Conservation (phyloP, 2,113 vertebrate species). For the Seriola aureovittata region DNA sequence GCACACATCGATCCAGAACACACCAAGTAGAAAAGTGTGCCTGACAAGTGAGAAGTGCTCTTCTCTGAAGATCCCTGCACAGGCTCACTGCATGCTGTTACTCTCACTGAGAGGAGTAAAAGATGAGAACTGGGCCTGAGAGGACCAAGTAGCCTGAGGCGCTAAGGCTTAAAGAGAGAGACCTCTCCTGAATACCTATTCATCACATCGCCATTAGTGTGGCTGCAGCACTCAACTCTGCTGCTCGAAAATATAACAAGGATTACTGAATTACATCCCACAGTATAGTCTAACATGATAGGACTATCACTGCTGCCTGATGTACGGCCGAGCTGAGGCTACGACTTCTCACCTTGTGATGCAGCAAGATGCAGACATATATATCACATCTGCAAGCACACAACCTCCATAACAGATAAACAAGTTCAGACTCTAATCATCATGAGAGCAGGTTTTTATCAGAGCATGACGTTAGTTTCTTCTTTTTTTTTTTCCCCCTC, state of each 20-base stretch:
- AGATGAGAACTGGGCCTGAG: slow-evolving; percentile 70
- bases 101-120: slow-evolving; percentile 61
- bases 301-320: slow-evolving; percentile 19
- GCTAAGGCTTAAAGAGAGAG: slow-evolving; percentile 69
- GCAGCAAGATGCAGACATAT: slow-evolving; percentile 11
- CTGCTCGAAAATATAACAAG: slow-evolving; percentile 60
- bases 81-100: slow-evolving; percentile 58
- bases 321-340: slow-evolving; percentile 2
- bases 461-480: slow-evolving; percentile 45
- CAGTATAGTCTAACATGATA: slow-evolving; percentile 28
- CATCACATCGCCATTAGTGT: slow-evolving; percentile 75
- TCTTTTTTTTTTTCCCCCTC: neutral
- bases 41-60: slow-evolving; percentile 67
- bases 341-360: slow-evolving; percentile 17
- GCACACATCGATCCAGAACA: slow-evolving; percentile 68
- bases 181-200: slow-evolving; percentile 79
- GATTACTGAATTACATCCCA: slow-evolving; percentile 47
- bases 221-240: slow-evolving; percentile 57
- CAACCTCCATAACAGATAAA: slow-evolving; percentile 37
- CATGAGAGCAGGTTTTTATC: slow-evolving; percentile 57
- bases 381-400: slow-evolving; percentile 33
- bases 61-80: slow-evolving; percentile 51
- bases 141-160: slow-evolving; percentile 70
- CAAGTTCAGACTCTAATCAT: slow-evolving; percentile 47
- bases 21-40: slow-evolving; percentile 68